phyloP scores from a whole-genome alignment of 2,888 invertebrate species.

The Amphipyra tragopoginis region DNA sequence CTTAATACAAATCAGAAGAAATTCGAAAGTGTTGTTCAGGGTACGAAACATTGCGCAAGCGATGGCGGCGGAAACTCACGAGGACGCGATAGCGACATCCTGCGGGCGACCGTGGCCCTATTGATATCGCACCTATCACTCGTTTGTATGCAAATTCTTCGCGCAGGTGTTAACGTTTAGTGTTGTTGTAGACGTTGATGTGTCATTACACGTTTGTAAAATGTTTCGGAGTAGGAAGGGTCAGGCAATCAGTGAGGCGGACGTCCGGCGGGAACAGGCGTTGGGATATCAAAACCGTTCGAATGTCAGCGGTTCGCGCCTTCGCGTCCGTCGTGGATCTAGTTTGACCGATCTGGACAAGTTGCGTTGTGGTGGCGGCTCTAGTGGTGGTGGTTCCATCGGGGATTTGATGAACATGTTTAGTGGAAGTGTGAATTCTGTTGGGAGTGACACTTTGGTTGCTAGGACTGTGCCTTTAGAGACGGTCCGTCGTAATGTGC shows the following conservation, averaged over 20 bases:
- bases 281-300: constrained; percentile 83
- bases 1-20: constrained; percentile 65
- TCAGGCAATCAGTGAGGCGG: constrained; percentile 85
- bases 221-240: constrained; percentile 83
- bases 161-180: constrained; percentile 78
- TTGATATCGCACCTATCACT: constrained; percentile 82
- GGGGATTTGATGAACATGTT: constrained; percentile 95
- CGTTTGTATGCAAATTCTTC: constrained; percentile 84
- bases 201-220: constrained; percentile 67
- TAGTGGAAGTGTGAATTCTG: constrained; percentile 92
- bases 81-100: constrained; percentile 84
- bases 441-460: constrained; percentile 93
- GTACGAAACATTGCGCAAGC: constrained; percentile 76
- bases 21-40: constrained; percentile 66
- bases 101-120: constrained; percentile 89
- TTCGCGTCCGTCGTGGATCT: constrained; percentile 92
- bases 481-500: constrained; percentile 90
- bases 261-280: constrained; percentile 87
- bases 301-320: constrained; percentile 85
- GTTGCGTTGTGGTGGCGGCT: constrained; percentile 85
- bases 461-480: constrained; percentile 93
- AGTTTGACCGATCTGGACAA: constrained; percentile 94
- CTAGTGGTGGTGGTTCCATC: constrained; percentile 91
- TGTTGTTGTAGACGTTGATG: constrained; percentile 69
- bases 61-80: constrained; percentile 81